Conservation (phyloP, 2,888 invertebrate genomes). For the Eupithecia exiguata region DNA sequence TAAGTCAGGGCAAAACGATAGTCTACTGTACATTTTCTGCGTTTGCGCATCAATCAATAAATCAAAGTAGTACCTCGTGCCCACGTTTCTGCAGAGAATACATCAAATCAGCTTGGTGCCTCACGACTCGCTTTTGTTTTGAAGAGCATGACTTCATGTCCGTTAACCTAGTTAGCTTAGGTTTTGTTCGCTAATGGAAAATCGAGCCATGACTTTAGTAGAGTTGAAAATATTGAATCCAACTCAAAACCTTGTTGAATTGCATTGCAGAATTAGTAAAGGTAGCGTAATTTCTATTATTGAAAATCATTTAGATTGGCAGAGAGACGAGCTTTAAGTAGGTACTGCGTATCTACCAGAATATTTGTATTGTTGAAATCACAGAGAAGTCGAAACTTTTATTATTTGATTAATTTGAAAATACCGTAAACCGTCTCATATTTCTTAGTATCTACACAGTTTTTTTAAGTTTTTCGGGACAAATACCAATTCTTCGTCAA, state of each 20-base stretch:
- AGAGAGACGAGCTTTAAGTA: background rate
- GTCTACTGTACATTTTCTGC: constrained; percentile 30
- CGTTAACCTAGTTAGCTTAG: constrained; percentile 65
- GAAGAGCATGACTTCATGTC: constrained; percentile 63
- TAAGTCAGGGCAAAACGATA: constrained; percentile 28
- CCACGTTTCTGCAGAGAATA: constrained; percentile 79
- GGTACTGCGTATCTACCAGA: background rate
- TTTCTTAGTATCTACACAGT: too few relatives aligned
- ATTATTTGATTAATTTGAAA: too few relatives aligned
- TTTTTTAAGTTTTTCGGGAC: too few relatives aligned
- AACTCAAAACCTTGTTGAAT: background rate
- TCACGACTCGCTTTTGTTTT: constrained; percentile 80
- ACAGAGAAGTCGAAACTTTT: too few relatives aligned
- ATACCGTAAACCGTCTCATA: too few relatives aligned
- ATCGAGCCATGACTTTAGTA: constrained; percentile 26
- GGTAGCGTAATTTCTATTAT: background rate
- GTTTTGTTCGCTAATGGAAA: constrained; percentile 35
- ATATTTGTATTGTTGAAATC: too few relatives aligned
- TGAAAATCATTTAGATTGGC: background rate
- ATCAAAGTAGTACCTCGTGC: constrained; percentile 66
- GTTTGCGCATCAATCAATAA: constrained; percentile 60
- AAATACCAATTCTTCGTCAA: too few relatives aligned
- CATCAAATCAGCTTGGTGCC: constrained; percentile 81
- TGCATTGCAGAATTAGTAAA: background rate
- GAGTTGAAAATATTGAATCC: background rate